Evolutionary conservation across 2,113 vertebrate species (phyloP).

Genomic region (Phaethornis superciliosus): DNA sequence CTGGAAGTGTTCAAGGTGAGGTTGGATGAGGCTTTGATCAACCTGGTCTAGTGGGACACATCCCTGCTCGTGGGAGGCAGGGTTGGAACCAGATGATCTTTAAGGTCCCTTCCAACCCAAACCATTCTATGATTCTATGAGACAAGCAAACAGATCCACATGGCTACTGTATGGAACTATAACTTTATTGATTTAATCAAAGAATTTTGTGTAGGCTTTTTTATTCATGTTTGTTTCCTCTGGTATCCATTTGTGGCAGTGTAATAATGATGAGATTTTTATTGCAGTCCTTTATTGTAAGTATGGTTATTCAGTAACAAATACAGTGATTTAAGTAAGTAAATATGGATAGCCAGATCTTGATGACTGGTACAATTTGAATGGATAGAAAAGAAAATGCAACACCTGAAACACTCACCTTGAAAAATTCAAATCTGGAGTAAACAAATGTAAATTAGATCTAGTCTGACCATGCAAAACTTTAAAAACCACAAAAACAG

Average conservation of each 20-base stretch:
- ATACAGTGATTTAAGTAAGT: constrained; percentile 43
- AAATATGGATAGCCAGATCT: constrained; percentile 47
- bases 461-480: background rate
- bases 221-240: constrained; percentile 37
- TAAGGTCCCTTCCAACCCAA: too few species aligned
- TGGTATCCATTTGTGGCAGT: background rate
- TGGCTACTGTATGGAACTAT: background rate
- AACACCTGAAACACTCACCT: background rate
- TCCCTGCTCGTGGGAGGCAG: too few species aligned
- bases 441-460: background rate
- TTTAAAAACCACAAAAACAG: background rate
- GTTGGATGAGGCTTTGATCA: too few species aligned
- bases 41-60: too few species aligned
- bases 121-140: too few species aligned
- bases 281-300: constrained; percentile 8
- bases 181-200: constrained; percentile 27
- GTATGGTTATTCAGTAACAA: constrained; percentile 16
- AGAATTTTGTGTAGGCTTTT: constrained; percentile 38
- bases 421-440: background rate
- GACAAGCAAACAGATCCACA: background rate
- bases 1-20: too few species aligned
- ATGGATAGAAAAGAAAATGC: constrained; percentile 50
- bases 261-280: background rate
- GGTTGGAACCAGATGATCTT: too few species aligned
- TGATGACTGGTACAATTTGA: background rate